Evolutionary conservation across 2,888 invertebrate species (phyloP).

Genomic region (Cerastoderma edule): DNA sequence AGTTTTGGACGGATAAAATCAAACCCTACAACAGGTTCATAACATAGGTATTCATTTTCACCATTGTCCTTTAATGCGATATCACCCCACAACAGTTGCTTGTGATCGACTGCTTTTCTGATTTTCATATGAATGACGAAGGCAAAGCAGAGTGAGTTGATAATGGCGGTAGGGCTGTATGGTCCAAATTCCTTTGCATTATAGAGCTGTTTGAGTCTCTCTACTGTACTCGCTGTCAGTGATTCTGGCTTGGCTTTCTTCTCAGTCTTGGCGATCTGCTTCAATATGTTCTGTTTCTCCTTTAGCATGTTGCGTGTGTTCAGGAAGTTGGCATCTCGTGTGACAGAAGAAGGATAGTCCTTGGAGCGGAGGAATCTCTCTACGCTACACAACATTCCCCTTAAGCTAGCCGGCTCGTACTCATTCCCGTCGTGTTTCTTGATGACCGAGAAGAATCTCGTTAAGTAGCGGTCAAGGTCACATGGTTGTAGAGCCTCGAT

Average conservation of each 20-base stretch:
- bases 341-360: constrained; percentile 72
- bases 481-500: constrained; percentile 71
- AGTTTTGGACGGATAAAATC: constrained; percentile 45
- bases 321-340: constrained; percentile 70
- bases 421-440: constrained; percentile 77
- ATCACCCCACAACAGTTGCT: constrained; percentile 77
- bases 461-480: constrained; percentile 74
- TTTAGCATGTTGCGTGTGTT: constrained; percentile 75
- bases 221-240: constrained; percentile 60
- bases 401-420: constrained; percentile 76
- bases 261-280: constrained; percentile 70
- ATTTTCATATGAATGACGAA: constrained; percentile 74
- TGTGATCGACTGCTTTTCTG: constrained; percentile 77
- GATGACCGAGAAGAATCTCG: constrained; percentile 74
- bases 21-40: constrained; percentile 56
- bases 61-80: constrained; percentile 68
- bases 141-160: constrained; percentile 75
- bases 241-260: constrained; percentile 52
- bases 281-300: constrained; percentile 70
- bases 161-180: constrained; percentile 74
- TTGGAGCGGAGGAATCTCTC: constrained; percentile 73
- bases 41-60: constrained; percentile 71
- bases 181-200: constrained; percentile 77
- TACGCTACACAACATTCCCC: constrained; percentile 78
- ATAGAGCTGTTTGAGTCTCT: constrained; percentile 72